Percentiles rank a stretch among this genome's conserved stretches.
Evolutionary conservation across 2,888 invertebrate species (phyloP).

Genomic region (Agelastica alni): DNA sequence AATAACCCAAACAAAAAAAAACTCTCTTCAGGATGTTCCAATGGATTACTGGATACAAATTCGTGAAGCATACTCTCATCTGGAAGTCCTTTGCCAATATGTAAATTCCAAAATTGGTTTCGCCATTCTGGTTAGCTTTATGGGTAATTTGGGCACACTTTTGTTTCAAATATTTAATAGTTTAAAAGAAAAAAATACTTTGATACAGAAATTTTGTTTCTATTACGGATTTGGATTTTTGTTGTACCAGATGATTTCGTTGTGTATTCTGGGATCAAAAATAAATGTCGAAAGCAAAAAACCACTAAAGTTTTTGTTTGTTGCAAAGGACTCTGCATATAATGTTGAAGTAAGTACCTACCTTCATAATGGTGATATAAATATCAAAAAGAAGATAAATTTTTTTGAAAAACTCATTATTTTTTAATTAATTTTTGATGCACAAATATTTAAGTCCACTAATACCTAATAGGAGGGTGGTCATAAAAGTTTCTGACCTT

Average conservation of each 20-base stretch:
- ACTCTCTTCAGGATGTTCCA: conserved; percentile 27
- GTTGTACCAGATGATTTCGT: conserved; percentile 57
- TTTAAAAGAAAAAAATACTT: not conserved
- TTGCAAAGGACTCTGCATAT: conserved; percentile 36
- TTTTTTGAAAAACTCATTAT: no score
- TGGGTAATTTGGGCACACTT: conserved; percentile 38
- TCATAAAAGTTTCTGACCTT: no score
- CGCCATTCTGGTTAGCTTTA: conserved; percentile 39
- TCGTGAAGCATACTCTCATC: conserved; percentile 39
- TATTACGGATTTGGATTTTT: conserved; percentile 20
- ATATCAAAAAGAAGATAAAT: no score
- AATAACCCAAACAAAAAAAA: not conserved
- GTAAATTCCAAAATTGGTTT: conserved; percentile 37
- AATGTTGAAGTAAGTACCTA: conserved; percentile 32
- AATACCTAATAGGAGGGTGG: no score
- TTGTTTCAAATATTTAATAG: conserved; percentile 40
- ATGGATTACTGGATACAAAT: conserved; percentile 35
- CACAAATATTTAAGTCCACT: no score
- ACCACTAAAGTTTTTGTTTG: conserved; percentile 37
- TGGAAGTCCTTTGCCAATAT: conserved; percentile 35
- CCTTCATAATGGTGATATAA: no score
- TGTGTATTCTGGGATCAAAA: conserved; percentile 65
- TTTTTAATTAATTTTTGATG: no score
- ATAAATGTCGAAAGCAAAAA: conserved; percentile 59
- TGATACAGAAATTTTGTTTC: conserved; percentile 13